Evolutionary conservation across 2,113 vertebrate genomes (phyloP).

Genomic region (Neolamprologus kungweensis): DNA sequence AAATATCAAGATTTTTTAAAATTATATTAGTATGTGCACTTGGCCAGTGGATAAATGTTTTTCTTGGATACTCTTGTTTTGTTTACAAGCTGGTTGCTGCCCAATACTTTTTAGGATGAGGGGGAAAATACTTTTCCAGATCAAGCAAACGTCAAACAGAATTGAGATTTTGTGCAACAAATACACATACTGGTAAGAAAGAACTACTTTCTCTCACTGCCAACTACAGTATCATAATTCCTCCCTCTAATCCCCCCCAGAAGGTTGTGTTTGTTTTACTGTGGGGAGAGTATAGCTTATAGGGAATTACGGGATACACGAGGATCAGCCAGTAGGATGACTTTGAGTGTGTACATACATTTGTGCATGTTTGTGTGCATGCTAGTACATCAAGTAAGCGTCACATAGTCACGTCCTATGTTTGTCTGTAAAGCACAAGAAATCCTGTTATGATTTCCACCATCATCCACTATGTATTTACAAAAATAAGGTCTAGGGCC

Average conservation of each 20-base stretch:
- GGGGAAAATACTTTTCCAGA: neutral
- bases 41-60: neutral
- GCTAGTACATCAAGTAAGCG: neutral
- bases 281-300: conserved; percentile 3
- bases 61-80: neutral
- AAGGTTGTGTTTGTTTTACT: conserved; percentile 18
- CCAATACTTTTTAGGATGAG: neutral
- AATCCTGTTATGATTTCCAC: neutral
- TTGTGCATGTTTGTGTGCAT: neutral
- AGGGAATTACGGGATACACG: conserved; percentile 10
- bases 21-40: neutral
- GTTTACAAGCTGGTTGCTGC: neutral
- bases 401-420: neutral
- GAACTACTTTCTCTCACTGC: neutral
- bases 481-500: neutral
- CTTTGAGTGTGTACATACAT: neutral
- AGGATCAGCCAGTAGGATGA: conserved; percentile 26
- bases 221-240: neutral
- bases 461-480: neutral
- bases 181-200: neutral
- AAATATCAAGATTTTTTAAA: rapidly evolving
- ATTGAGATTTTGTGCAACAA: neutral
- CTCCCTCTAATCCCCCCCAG: neutral
- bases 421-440: neutral
- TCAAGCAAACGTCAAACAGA: neutral